Percentiles rank a stretch among this genome's conserved stretches.
phyloP scores from a whole-genome alignment of 2,113 vertebrate genomes.

The Pelobates fuscus region DNA sequence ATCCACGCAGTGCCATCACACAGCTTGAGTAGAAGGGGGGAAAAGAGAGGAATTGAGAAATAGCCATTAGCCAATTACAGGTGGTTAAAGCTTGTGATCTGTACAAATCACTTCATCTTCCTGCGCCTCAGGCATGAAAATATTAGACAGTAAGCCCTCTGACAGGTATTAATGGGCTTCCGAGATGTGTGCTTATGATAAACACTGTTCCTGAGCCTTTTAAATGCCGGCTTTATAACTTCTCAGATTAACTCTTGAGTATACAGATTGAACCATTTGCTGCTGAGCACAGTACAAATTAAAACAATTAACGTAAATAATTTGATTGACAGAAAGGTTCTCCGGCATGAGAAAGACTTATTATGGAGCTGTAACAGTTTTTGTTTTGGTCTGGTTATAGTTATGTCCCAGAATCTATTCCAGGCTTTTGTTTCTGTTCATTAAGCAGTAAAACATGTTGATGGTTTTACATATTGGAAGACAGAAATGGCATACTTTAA shows the following conservation, averaged over 20 bases:
- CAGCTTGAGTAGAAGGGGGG: background rate
- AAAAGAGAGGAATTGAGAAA: constrained; percentile 1
- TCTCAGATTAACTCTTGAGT: background rate
- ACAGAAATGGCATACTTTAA: no score
- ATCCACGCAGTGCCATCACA: background rate
- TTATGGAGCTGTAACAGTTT: no score
- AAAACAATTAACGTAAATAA: background rate
- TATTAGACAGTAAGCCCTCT: constrained; percentile 29
- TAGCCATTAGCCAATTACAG: constrained; percentile 41
- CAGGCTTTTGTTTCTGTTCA: background rate
- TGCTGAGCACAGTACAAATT: background rate
- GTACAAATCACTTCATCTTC: constrained; percentile 18
- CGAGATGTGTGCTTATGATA: constrained; percentile 9
- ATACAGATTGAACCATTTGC: background rate
- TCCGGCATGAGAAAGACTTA: background rate
- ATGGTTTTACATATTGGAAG: no score
- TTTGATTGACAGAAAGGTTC: background rate
- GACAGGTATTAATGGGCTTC: constrained; percentile 23
- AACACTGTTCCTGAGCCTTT: background rate
- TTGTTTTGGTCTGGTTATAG: background rate
- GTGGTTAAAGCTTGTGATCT: constrained; percentile 38
- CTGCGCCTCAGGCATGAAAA: constrained; percentile 23
- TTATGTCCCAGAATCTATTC: background rate
- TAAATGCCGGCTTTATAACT: background rate
- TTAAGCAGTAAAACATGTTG: background rate